These are phyloP conservation scores for Rhodinocichla rosea DNA, from an alignment of 2,113 vertebrate species.

Conservation along the genomic window DNA sequence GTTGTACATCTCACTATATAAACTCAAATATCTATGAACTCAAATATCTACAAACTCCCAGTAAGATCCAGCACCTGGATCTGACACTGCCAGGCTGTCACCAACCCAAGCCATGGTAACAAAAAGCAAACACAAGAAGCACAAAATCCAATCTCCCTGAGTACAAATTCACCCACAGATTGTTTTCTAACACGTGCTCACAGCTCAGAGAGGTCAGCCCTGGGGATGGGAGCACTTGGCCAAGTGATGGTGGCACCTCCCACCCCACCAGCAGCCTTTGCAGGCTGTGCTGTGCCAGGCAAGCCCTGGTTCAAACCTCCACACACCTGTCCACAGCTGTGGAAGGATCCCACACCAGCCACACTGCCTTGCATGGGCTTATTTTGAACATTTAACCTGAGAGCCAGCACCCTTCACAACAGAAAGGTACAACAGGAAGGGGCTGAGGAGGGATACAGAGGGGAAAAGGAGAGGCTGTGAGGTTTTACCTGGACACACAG, in stretches of 20 bases:
- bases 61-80: neutral
- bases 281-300: neutral
- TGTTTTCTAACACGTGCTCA: fast-evolving
- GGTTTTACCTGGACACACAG: neutral
- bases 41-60: neutral
- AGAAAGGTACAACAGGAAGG: neutral
- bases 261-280: neutral
- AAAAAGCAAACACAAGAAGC: neutral
- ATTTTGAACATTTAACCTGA: neutral
- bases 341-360: neutral
- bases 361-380: fast-evolving
- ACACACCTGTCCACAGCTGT: fast-evolving
- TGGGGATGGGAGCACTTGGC: neutral
- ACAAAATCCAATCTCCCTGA: neutral
- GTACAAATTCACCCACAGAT: neutral
- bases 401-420: neutral
- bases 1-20: too few species aligned
- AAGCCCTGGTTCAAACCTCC: neutral
- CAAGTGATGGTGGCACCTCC: neutral
- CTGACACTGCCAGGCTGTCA: neutral
- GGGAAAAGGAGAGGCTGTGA: neutral
- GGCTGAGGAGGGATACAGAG: neutral
- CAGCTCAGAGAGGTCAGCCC: neutral
- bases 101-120: neutral
- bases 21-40: neutral